These are phyloP conservation scores for Heterohyrax brucei DNA, from an alignment of 2,797 vertebrate species.

Conservation along the genomic window DNA sequence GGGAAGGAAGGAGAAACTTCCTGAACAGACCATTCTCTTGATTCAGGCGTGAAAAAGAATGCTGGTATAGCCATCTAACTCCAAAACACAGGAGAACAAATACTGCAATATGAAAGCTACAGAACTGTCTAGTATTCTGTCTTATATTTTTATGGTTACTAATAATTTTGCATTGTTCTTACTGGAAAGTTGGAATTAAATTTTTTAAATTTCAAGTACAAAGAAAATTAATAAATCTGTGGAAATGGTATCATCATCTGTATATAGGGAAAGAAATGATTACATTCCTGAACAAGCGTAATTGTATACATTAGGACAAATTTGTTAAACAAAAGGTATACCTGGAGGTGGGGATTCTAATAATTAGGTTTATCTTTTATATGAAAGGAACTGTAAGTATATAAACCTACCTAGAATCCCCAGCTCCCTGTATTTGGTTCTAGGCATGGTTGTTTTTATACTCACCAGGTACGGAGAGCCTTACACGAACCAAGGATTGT, in stretches of 20 bases:
- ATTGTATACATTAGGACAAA: conserved; percentile 35
- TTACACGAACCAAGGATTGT: neutral
- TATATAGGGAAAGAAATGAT: conserved; percentile 46
- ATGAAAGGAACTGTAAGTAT: neutral
- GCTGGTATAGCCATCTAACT: neutral
- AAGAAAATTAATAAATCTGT: conserved; percentile 47
- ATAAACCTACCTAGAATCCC: neutral
- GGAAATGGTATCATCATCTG: neutral
- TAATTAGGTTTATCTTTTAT: neutral
- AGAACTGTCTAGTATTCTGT: neutral
- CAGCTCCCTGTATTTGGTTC: neutral
- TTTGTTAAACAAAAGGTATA: conserved; percentile 2
- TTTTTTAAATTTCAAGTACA: conserved; percentile 45
- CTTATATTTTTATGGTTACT: neutral
- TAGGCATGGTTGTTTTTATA: neutral
- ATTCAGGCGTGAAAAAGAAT: neutral
- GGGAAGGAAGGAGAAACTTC: neutral
- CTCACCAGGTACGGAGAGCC: neutral
- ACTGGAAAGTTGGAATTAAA: neutral
- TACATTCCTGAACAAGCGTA: conserved; percentile 23
- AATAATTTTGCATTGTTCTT: neutral
- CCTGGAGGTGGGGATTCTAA: neutral
- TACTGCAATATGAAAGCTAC: neutral
- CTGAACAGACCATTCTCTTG: neutral
- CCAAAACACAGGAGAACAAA: conserved; percentile 25